These are phyloP conservation scores for Lasiurus cinereus DNA, from an alignment of 2,113 vertebrate genomes.

Conservation along the genomic window DNA sequence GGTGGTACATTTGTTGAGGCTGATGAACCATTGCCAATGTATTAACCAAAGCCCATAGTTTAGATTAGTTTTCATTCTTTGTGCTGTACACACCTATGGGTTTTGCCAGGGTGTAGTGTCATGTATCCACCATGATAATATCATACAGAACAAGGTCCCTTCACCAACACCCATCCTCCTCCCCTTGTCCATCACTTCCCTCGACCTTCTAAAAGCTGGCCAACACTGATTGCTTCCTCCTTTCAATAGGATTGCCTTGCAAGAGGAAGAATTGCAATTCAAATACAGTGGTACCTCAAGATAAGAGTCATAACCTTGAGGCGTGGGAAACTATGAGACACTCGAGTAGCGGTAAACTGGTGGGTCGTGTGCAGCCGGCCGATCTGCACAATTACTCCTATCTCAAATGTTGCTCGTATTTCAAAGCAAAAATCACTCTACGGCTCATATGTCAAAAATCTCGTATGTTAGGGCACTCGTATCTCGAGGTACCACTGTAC, in stretches of 20 bases:
- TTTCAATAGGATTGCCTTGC: slow-evolving; percentile 7
- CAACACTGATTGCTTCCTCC: neutral
- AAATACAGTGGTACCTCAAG: too few relatives aligned
- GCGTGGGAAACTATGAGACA: too few relatives aligned
- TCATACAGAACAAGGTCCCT: neutral
- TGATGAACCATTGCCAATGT: neutral
- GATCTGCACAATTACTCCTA: too few relatives aligned
- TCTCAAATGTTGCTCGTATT: too few relatives aligned
- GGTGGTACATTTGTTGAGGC: neutral
- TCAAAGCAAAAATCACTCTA: too few relatives aligned
- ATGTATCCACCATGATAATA: neutral
- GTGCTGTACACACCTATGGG: neutral
- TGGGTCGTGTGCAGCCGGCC: too few relatives aligned
- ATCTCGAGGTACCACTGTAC: too few relatives aligned
- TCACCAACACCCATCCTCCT: neutral
- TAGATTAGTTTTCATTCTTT: neutral
- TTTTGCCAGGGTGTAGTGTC: neutral
- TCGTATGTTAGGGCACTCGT: too few relatives aligned
- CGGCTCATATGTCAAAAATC: too few relatives aligned
- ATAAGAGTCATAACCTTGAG: too few relatives aligned
- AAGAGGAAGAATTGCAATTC: neutral
- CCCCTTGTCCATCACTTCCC: neutral
- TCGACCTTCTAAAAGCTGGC: neutral
- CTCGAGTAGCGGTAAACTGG: too few relatives aligned
- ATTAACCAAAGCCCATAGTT: neutral